Conservation (phyloP, 2,888 invertebrate genomes). For the Horisme vitalbata region DNA sequence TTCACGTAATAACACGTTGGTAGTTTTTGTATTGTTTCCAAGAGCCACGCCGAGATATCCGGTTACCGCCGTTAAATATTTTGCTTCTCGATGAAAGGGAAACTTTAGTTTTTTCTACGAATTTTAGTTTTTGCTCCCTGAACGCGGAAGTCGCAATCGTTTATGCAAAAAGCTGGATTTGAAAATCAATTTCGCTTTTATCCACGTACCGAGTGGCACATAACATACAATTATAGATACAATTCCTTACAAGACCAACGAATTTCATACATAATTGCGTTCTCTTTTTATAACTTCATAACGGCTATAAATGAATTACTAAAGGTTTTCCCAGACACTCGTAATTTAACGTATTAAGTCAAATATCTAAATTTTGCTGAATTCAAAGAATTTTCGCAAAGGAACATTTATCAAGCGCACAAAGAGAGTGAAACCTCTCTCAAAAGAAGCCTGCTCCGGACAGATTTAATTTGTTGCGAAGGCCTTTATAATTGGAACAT, state of each 20-base stretch:
- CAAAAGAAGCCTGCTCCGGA: conserved; percentile 80
- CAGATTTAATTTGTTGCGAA: conserved; percentile 84
- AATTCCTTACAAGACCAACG: conserved; percentile 54
- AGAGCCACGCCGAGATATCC: conserved; percentile 74
- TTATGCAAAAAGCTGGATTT: conserved; percentile 77
- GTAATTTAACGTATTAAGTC: conserved; percentile 70
- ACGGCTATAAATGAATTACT: conserved; percentile 43
- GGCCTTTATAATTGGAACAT: conserved; percentile 83
- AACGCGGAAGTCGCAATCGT: conserved; percentile 76
- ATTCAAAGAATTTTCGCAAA: conserved; percentile 75
- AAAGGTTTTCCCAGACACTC: conserved; percentile 56
- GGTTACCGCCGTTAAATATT: conserved; percentile 82
- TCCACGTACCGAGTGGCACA: conserved; percentile 50
- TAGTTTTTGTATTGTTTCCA: conserved; percentile 81
- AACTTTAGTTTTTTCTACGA: conserved; percentile 75
- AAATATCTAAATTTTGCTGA: conserved; percentile 70
- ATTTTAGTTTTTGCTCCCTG: conserved; percentile 73
- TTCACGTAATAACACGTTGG: conserved; percentile 81
- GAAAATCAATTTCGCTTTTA: conserved; percentile 75
- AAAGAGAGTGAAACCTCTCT: conserved; percentile 82
- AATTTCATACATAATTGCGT: conserved; percentile 54
- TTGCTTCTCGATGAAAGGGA: conserved; percentile 80
- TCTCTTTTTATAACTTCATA: conserved; percentile 54
- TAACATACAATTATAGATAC: conserved; percentile 76
- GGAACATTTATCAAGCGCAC: conserved; percentile 82